Base-by-base conservation (phyloP, 2,113 vertebrate genomes). In the Pluvianellus socialis region DNA sequence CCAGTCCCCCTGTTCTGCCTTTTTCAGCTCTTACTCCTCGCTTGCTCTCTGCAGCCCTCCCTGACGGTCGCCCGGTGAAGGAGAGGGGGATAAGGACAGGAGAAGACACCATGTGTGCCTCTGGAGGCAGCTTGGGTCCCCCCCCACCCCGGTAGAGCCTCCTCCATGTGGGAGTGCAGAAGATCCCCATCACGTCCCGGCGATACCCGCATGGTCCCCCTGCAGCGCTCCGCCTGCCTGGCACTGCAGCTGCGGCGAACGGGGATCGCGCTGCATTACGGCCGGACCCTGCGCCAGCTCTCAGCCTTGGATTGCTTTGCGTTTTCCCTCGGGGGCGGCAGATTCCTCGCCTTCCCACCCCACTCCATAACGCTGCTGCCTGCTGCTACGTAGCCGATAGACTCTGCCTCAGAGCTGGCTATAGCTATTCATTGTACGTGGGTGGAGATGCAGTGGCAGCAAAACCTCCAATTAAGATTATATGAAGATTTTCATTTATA, bases 401-500 rank as follows among this genome's bases (percentile, higher is more conserved):
- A 58, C 65, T 91, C 63, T 84, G 92, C 86, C 74, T 94, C 59
- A 6, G 72, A 76, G 38, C 62, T 67, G 82, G 85, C 87, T 86
- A 7, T 7, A 42, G 86, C 56, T 91, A 15, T 68, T 63, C 45
- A 44, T 15, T 66, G 40, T 47, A 32, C 1, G 66, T 73, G 86
- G 82, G 74, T 58, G 91, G 74, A 91, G 91, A 73, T 87, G 84
- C 91, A 42, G 72, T 10, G 74, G 91, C 56, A 95, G 94, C 84
- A 97, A 96, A 94, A 92, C 80, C 92, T 84, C 70, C 92, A 81
- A 93, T 96, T 96, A 96, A 96, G 89, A 91, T 94, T 90, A 94
- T 61, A 86, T 71, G 90, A 92, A 91, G 70, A 86, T 94, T 96
- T 97, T 80, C 59, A 77, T 95, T 93, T 96, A 96, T 94, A 95